Base-by-base conservation (phyloP, 2,797 vertebrate genomes). In the Enteromius trimaculatus region DNA sequence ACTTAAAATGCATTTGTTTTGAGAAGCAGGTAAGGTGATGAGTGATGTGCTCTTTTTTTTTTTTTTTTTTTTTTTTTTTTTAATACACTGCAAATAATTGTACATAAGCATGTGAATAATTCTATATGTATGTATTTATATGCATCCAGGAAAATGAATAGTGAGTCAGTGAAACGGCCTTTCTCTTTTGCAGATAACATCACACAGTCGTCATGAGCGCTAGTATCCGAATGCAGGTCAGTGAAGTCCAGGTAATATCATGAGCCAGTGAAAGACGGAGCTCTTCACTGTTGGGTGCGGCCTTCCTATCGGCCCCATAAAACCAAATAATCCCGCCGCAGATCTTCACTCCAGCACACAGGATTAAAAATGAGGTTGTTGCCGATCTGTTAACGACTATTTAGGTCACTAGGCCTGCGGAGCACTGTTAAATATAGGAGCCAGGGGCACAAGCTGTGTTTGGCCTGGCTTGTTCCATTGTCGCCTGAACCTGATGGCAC, bases 341-440 rank as follows among this genome's bases (percentile, higher is more conserved):
- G 85, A 90, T 91, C 82, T 90, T 88, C 64, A 89, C 87, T 90
- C 76, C 44, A 84, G 86, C 69, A 79, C 86, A 51, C 6, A 5
- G 90, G 91, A 93, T 93, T 93, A 92, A 88, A 93, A 92, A 91
- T 90, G 85, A 90, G 91, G 83, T 89, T 90, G 90, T 88, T 83
- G 88, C 87, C 88, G 89, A 93, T 93, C 91, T 94, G 88, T 87
- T 93, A 88, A 91, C 87, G 89, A 87, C 89, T 93, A 90, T 94
- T 92, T 91, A 89, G 93, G 93, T 93, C 91, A 92, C 85, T 87
- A 71, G 88, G 84, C 89, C 85, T 88, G 84, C 88, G 39, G 79
- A 88, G 8, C 85, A 81, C 7, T 71, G 86, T 87, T 90, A 89
- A 90, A 92, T 91, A 90, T 91, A 89, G 86, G 66, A 85, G 79